These are phyloP conservation scores for Formica exsecta DNA, from an alignment of 1,140 invertebrate genomes.

Conservation along the genomic window DNA sequence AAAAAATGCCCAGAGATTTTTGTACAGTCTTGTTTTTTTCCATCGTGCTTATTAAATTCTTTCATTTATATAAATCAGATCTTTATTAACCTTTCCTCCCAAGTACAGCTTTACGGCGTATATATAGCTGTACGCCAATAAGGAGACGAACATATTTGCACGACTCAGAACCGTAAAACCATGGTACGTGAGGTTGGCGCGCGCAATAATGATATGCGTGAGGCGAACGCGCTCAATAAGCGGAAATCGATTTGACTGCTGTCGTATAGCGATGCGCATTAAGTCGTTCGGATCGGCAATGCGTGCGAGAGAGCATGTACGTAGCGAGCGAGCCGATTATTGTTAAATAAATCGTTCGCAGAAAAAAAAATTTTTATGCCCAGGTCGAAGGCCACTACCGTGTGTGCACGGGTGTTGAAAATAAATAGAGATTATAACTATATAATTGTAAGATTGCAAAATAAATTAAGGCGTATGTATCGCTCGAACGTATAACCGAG, in stretches of 20 bases:
- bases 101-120: conserved; percentile 4
- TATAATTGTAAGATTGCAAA: background rate
- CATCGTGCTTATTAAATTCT: conserved; percentile 12
- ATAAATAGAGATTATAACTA: conserved; percentile 12
- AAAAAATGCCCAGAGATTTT: background rate
- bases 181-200: conserved; percentile 55
- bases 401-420: background rate
- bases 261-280: conserved; percentile 58
- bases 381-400: background rate
- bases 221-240: conserved; percentile 61
- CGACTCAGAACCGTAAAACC: conserved; percentile 67
- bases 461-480: conserved; percentile 27
- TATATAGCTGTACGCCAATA: conserved; percentile 18
- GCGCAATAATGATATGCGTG: conserved; percentile 69
- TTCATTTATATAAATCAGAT: conserved; percentile 12
- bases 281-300: conserved; percentile 43
- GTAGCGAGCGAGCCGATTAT: conserved; percentile 35
- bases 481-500: background rate
- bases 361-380: background rate
- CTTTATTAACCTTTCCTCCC: conserved; percentile 16
- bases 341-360: conserved; percentile 42
- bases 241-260: conserved; percentile 70
- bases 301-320: conserved; percentile 20
- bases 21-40: background rate
- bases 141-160: conserved; percentile 37